A percentile compares a stretch with the other conserved stretches of the same genome.
Evolutionary conservation across 1,140 invertebrate genomes (phyloP).

Genomic region (Maniola jurtina): DNA sequence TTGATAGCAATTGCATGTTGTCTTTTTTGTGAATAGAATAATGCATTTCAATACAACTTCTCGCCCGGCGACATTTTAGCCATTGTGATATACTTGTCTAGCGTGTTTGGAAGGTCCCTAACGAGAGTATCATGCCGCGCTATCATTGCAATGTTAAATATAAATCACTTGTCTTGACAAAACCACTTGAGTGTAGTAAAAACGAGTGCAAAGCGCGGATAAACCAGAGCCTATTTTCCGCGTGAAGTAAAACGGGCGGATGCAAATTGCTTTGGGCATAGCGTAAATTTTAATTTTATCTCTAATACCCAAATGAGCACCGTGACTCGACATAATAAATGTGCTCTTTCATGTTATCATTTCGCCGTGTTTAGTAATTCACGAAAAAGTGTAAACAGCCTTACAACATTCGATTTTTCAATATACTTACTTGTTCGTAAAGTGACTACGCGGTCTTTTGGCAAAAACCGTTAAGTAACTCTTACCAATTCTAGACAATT

Average conservation of each 20-base stretch:
- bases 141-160: slow-evolving; percentile 12
- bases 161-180: slow-evolving; percentile 5
- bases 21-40: too few species aligned
- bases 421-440: too few species aligned
- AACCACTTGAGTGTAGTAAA: slow-evolving; percentile 40
- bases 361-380: not conserved
- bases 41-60: too few species aligned
- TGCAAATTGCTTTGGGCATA: slow-evolving; percentile 78
- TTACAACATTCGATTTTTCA: not conserved
- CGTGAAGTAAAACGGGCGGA: slow-evolving; percentile 70
- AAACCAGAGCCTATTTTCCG: slow-evolving; percentile 75
- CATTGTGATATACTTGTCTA: not conserved
- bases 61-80: not conserved
- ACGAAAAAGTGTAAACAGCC: not conserved
- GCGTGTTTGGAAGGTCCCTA: not conserved
- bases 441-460: too few species aligned
- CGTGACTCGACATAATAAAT: slow-evolving; percentile 78
- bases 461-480: too few species aligned
- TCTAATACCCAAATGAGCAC: slow-evolving; percentile 77
- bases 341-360: slow-evolving; percentile 50
- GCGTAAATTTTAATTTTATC: slow-evolving; percentile 79
- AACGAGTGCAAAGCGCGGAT: slow-evolving; percentile 72
- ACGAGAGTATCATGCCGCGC: not conserved
- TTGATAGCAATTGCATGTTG: too few species aligned
- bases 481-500: too few species aligned